A percentile compares a stretch with the other conserved stretches of the same genome.
These are phyloP conservation scores for Drosophila repleta DNA, from an alignment of 1,140 invertebrate species.

Conservation along the genomic window DNA sequence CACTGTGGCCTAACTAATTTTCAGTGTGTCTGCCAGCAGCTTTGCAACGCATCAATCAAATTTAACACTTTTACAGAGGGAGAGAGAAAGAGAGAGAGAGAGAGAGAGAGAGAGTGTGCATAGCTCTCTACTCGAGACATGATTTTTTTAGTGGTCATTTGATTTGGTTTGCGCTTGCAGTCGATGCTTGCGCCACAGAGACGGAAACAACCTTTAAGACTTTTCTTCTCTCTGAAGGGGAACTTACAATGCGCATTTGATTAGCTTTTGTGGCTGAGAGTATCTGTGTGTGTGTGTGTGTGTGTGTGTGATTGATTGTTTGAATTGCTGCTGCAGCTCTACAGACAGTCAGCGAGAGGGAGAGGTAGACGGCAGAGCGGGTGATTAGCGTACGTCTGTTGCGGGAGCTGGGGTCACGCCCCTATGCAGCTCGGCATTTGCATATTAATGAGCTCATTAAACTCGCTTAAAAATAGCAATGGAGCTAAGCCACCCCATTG, in stretches of 20 bases:
- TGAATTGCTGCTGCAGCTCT: slow-evolving; percentile 27
- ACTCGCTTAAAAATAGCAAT: slow-evolving; percentile 22
- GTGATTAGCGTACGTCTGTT: neutral
- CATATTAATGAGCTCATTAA: slow-evolving; percentile 45
- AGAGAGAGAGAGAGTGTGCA: no score
- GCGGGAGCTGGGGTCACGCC: neutral
- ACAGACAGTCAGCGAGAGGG: neutral
- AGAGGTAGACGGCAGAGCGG: neutral
- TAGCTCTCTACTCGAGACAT: neutral
- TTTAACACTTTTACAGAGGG: slow-evolving; percentile 32
- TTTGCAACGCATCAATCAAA: slow-evolving; percentile 72
- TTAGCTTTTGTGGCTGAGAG: slow-evolving; percentile 2
- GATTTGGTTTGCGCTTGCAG: slow-evolving; percentile 5
- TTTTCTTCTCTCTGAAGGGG: neutral
- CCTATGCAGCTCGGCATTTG: slow-evolving; percentile 5
- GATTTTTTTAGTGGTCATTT: slow-evolving; percentile 26
- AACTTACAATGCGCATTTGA: slow-evolving; percentile 23
- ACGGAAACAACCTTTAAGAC: slow-evolving; percentile 2
- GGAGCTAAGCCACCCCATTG: neutral
- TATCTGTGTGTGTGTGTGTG: slow-evolving; percentile 15
- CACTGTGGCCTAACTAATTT: slow-evolving; percentile 63
- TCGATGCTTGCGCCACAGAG: neutral
- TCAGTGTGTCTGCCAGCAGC: slow-evolving; percentile 72
- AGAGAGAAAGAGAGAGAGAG: no score
- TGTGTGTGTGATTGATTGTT: slow-evolving; percentile 38